Base-by-base conservation (phyloP, 2,888 invertebrate species). In the Lutraria lutraria region DNA sequence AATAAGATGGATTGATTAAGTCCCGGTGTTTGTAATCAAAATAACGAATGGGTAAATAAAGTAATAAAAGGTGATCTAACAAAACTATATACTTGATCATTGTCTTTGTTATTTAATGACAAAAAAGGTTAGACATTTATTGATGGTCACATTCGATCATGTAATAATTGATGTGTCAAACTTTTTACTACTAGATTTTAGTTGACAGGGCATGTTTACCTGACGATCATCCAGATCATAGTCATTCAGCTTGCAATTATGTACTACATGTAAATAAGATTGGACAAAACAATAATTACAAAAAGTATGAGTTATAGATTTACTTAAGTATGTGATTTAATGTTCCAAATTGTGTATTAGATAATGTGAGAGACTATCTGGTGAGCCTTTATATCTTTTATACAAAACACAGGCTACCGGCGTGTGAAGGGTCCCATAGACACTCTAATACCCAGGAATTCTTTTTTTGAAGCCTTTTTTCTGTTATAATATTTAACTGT, bases 1-100 rank as follows among this genome's bases (percentile, higher is more conserved):
- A 76, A 56, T 54, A 79, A 85, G 85, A 85, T 85, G 85, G 85
- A 85, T 85, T 85, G 85, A 76, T 15, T 29, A 56, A 60, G 85
- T 85, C 85, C 85, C 60, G 85, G 56, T 60, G 43, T 19, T 56
- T 85, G 80, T 85, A 85, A 15, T 56, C n/a, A 76, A n/a, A 54
- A n/a, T 34, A 76, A 76, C 31, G 76, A 76, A 76, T 76, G 76
- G 52, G 25, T 54, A 53, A 85, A 80, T 80, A 76, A 80, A 76
- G 19, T 56, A 6, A 79, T 79, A 56, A 80, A 79, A 76, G 76
- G 52, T 84, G 76, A 84, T 54, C 29, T 53, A 76, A 13, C 19
- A n/a, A 6, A 53, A 54, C 76, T 81, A 19, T 76, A 34, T 76
- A 31, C 31, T 76, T 76, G 25, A 76, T 76, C 76, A 76, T 76